Evolutionary conservation across 1,140 invertebrate species (phyloP).

Genomic region (Tetramorium alpestre): DNA sequence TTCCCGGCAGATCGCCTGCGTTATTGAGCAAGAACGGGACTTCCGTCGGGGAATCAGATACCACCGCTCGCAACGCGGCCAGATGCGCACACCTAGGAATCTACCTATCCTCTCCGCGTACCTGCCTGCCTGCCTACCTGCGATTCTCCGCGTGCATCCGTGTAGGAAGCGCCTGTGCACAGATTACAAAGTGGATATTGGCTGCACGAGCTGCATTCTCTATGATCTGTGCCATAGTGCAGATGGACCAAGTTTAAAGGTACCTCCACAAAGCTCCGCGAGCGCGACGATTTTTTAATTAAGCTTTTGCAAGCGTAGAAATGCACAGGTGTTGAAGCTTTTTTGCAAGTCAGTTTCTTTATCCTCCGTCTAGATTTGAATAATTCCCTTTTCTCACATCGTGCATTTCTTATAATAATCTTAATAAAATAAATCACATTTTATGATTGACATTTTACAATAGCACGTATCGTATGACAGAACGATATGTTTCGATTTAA

Average conservation of each 20-base stretch:
- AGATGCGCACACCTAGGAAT: slow-evolving; percentile 63
- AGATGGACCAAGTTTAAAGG: slow-evolving; percentile 53
- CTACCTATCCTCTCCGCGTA: slow-evolving; percentile 28
- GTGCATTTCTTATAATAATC: neutral
- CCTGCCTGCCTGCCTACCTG: slow-evolving; percentile 53
- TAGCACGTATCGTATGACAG: too few relatives aligned
- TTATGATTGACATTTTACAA: neutral
- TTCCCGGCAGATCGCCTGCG: slow-evolving; percentile 75
- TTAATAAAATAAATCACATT: neutral
- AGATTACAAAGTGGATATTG: slow-evolving; percentile 73
- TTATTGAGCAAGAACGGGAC: slow-evolving; percentile 81
- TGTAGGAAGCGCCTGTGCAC: slow-evolving; percentile 58
- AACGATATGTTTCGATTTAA: neutral
- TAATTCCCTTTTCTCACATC: neutral
- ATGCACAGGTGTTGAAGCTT: neutral
- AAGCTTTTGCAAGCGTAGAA: neutral
- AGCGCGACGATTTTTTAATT: neutral
- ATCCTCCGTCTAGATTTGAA: neutral
- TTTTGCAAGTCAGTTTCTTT: neutral
- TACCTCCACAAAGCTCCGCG: neutral
- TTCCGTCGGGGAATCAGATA: slow-evolving; percentile 79
- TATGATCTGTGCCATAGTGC: slow-evolving; percentile 58
- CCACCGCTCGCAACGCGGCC: slow-evolving; percentile 49
- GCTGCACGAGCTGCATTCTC: slow-evolving; percentile 35
- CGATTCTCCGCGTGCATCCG: slow-evolving; percentile 62